Conservation (phyloP, 2,888 invertebrate genomes). For the Phaonia tiefii region DNA sequence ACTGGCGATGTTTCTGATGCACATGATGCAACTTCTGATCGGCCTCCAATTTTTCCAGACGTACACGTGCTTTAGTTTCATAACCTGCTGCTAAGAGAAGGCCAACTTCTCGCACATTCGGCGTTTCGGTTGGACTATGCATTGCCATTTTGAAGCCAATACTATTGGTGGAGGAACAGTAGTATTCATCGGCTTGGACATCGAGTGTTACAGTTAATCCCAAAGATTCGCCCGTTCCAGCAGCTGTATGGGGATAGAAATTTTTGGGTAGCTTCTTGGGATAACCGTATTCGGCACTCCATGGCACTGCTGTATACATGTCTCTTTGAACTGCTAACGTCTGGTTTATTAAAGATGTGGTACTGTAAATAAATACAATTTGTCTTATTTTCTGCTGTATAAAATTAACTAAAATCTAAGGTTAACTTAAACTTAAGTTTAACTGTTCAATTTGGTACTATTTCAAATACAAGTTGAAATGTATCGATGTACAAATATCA, state of each 20-base stretch:
- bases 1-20: slow-evolving; percentile 80
- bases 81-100: slow-evolving; percentile 66
- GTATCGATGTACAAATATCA: no score
- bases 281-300: slow-evolving; percentile 88
- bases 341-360: slow-evolving; percentile 7
- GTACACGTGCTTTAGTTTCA: slow-evolving; percentile 69
- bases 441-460: no score
- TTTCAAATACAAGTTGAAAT: no score
- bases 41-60: slow-evolving; percentile 64
- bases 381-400: no score
- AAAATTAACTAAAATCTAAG: no score
- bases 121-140: slow-evolving; percentile 69
- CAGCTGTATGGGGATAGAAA: slow-evolving; percentile 81
- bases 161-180: slow-evolving; percentile 87
- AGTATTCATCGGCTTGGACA: slow-evolving; percentile 86
- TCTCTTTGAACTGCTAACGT: background rate
- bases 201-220: slow-evolving; percentile 86
- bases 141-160: slow-evolving; percentile 72
- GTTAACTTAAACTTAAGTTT: no score
- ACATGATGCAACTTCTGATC: slow-evolving; percentile 43
- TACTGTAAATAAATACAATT: background rate
- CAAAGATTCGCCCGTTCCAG: slow-evolving; percentile 85
- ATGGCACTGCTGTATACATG: slow-evolving; percentile 72
- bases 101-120: slow-evolving; percentile 68
- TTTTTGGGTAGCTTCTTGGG: slow-evolving; percentile 81